Evolutionary conservation across 64 coral and sea anemone species (phyloP), one percentile per base, ranked within the genome.

Genomic region (Orbicella faveolata): DNA sequence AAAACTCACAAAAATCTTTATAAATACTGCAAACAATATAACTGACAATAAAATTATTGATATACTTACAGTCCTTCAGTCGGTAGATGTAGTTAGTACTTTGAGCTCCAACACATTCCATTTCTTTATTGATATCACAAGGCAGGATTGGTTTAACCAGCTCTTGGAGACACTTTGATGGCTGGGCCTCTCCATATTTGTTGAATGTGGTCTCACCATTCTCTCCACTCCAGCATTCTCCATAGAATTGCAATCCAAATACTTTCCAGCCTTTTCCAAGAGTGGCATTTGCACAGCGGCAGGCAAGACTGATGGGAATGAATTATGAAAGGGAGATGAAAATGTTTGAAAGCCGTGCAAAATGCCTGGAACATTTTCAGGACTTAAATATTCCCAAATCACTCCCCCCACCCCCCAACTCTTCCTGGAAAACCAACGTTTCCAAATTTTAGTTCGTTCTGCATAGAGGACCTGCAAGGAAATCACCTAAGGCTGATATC

Each of bases 241-340:
- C 93, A 26, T 86, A 94, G 88, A 94, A 94, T 34, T 94, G 93
- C 2, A 94, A 72, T 14, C 88, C 93, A 80, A 94, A 94, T 59
- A 90, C 76, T 25, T 86, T 87, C 65, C 89, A 94, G 1, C 80
- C 92, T 69, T 86, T 94, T 37, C 34, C 61, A 61, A 30, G 88
- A 0, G 92, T 88, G 17, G 63, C 76, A 16, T 83, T 75, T 34
- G 87, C 92, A 78, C 92, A 94, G 52, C 92, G 92, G 64, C 92
- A 94, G 14, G 92, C 92, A 74, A 94, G 44, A 55, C 88, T 94
- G 41, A 59, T 25, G 36, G 55, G 55, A 16, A 59, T 14, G 15
- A 10, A 16, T 14, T 59, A 59, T 59, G 55, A 16, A 14, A 16
- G 10, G 9, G 55, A 59, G 55, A 15, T 16, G 2, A 59, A 59